phyloP scores from a whole-genome alignment of 2,888 invertebrate genomes.

The Rhagonycha fulva region DNA sequence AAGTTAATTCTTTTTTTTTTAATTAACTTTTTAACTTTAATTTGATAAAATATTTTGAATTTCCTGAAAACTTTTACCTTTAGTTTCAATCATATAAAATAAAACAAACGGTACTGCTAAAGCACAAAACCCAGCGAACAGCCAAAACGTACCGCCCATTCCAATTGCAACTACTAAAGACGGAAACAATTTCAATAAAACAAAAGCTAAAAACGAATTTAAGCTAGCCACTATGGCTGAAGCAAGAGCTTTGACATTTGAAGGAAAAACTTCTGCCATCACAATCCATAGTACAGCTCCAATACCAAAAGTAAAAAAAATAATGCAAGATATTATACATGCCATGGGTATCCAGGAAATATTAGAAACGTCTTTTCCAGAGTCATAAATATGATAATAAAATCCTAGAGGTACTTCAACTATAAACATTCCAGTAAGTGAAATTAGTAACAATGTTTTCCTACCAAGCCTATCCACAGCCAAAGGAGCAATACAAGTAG shows the following conservation, averaged over 20 bases:
- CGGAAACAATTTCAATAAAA: too few relatives aligned
- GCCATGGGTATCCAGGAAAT: background rate
- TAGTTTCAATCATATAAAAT: conserved; percentile 83
- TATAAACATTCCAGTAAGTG: background rate
- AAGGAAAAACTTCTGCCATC: background rate
- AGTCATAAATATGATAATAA: background rate
- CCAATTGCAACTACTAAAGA: conserved; percentile 41
- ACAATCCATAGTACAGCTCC: background rate
- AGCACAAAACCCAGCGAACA: conserved; percentile 68
- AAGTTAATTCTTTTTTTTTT: too few relatives aligned
- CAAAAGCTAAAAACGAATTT: too few relatives aligned
- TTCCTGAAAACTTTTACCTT: conserved; percentile 82
- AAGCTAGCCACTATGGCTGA: too few relatives aligned
- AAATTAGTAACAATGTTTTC: background rate
- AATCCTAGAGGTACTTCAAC: background rate
- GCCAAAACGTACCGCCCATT: conserved; percentile 70
- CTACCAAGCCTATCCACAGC: too few relatives aligned
- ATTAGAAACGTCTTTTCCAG: background rate
- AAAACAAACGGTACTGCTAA: conserved; percentile 74
- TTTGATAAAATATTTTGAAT: conserved; percentile 65
- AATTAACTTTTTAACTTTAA: too few relatives aligned
- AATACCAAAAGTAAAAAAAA: background rate
- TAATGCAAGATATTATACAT: background rate
- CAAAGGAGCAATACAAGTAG: too few relatives aligned
- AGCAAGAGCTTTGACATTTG: background rate